A percentile compares a stretch with the other conserved stretches of the same genome.
phyloP scores from a whole-genome alignment of 2,113 vertebrate species.

The Coreoperca whiteheadi region DNA sequence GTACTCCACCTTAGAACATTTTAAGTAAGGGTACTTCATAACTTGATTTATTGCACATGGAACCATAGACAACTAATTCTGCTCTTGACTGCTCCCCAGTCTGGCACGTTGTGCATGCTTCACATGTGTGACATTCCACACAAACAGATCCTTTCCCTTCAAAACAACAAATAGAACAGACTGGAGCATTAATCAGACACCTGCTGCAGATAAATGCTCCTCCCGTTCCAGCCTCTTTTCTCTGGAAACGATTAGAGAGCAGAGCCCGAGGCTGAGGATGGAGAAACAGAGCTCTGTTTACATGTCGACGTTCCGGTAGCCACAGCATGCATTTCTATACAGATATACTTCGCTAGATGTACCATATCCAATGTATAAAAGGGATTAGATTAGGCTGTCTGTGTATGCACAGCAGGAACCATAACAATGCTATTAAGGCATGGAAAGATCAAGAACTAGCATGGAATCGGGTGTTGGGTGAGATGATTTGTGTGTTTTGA shows the following conservation, averaged over 20 bases:
- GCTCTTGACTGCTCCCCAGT: not conserved
- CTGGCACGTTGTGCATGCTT: conserved; percentile 1
- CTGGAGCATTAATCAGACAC: conserved; percentile 58
- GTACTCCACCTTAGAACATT: not conserved
- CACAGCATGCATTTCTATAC: conserved; percentile 28
- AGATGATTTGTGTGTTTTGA: conserved; percentile 39
- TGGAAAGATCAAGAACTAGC: conserved; percentile 44
- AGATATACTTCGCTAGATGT: conserved; percentile 37
- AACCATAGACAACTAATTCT: conserved; percentile 20
- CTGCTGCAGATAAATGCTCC: conserved; percentile 59
- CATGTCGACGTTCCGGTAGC: conserved; percentile 18
- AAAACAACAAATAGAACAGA: conserved; percentile 49
- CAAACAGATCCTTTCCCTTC: conserved; percentile 26
- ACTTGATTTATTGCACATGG: not conserved
- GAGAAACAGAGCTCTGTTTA: conserved; percentile 44
- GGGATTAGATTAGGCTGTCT: conserved; percentile 53
- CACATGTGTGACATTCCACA: conserved; percentile 21
- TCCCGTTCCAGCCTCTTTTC: conserved; percentile 46
- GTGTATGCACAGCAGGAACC: conserved; percentile 55
- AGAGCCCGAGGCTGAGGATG: conserved; percentile 30
- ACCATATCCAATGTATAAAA: conserved; percentile 45
- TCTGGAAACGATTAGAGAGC: conserved; percentile 68
- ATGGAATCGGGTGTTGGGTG: conserved; percentile 8
- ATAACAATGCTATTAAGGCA: conserved; percentile 57
- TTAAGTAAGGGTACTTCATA: not conserved